A percentile compares a stretch with the other conserved stretches of the same genome.
phyloP scores from a whole-genome alignment of 1,140 invertebrate species.

The Aphelenchoides besseyi region DNA sequence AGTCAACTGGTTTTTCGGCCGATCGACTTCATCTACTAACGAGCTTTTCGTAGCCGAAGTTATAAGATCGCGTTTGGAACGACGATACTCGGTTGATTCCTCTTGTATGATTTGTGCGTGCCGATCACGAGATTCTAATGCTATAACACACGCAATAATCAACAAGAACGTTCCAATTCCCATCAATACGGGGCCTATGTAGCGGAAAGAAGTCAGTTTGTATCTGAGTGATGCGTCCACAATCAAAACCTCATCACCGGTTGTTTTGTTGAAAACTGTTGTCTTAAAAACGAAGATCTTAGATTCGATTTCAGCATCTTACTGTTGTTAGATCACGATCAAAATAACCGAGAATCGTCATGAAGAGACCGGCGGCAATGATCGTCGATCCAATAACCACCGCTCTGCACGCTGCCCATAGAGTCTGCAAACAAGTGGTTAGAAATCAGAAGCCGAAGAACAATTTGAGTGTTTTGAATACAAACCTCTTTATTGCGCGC shows the following conservation, averaged over 20 bases:
- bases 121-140: slow-evolving; percentile 55
- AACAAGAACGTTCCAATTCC: slow-evolving; percentile 53
- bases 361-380: slow-evolving; percentile 53
- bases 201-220: slow-evolving; percentile 57
- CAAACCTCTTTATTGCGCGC: slow-evolving; percentile 34
- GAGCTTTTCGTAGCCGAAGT: slow-evolving; percentile 30
- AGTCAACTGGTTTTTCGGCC: neutral
- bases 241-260: slow-evolving; percentile 17
- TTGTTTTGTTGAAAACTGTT: slow-evolving; percentile 32
- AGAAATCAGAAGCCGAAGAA: too few relatives aligned
- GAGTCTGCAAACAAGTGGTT: slow-evolving; percentile 50
- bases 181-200: slow-evolving; percentile 61
- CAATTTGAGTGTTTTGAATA: too few relatives aligned
- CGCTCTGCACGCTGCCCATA: slow-evolving; percentile 56
- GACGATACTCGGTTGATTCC: slow-evolving; percentile 23
- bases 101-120: slow-evolving; percentile 52
- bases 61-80: slow-evolving; percentile 11
- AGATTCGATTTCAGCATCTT: too few relatives aligned
- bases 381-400: slow-evolving; percentile 55
- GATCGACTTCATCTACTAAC: slow-evolving; percentile 16
- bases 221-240: slow-evolving; percentile 31
- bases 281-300: slow-evolving; percentile 20
- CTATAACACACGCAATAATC: slow-evolving; percentile 61
- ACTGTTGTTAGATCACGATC: slow-evolving; percentile 55
- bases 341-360: slow-evolving; percentile 60